Evolutionary conservation across 2,797 vertebrate genomes (phyloP), one percentile per base, ranked within the genome.

Genomic region (Sebastes vulpes): DNA sequence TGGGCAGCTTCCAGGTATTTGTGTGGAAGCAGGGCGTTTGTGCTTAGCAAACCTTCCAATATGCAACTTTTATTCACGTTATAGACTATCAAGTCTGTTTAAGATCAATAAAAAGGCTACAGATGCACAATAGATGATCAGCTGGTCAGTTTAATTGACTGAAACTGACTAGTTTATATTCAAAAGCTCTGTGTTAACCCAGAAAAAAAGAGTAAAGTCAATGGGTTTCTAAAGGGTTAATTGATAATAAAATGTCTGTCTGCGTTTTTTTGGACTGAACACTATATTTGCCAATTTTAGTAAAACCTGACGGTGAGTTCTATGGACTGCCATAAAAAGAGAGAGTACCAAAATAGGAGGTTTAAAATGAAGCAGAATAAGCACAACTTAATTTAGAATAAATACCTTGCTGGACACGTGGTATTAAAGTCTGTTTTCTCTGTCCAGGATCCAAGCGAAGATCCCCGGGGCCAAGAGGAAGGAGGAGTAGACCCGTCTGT

Each of bases 381-480:
- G 32, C 25, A 38, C 18, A 21, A 42, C 23, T 14, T 73, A 65
- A 75, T 73, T 64, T 42, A 28, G 20, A 53, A 18, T 25, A 67
- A 87, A 77, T 59, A 53, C 61, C n/a, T 54, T 7, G 9, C 12
- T 48, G 12, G 53, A 64, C 76, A 65, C 1, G 16, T 54, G 48
- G n/a, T 23, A 54, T 74, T 66, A 35, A 67, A 14, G 3, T 6
- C 8, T 80, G n/a, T 85, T 83, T 79, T 84, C 38, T 79, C 5
- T 91, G 88, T 93, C 63, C 92, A 99, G 98, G 96, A 98, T 99
- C 92, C 98, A 99, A 94, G 98, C 98, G 85, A 99, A 99, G 97
- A 99, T 99, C 91, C 98, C 98, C 25, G 98, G 98, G 38, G 97
- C 98, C 81, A 99, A 99, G 93, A 97, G 98, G 95, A 99, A 99